Evolutionary conservation across 30 jellyfish, hydroid and myxozoan species (phyloP).

Genomic region (Nemopilema nomurai): DNA sequence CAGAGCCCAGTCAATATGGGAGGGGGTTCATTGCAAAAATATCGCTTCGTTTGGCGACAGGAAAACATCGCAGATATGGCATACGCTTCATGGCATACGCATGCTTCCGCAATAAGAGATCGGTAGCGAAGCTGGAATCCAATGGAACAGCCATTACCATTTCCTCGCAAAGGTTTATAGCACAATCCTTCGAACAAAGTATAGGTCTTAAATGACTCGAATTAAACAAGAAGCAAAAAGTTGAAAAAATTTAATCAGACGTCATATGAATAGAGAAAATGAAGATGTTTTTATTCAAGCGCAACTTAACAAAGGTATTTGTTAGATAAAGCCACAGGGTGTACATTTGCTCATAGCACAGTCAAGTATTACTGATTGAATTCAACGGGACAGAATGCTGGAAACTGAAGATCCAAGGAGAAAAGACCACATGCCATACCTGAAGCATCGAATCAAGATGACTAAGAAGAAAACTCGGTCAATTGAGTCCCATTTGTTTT

Average conservation of each 20-base stretch:
- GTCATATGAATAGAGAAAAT: not conserved
- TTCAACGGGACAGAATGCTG: slow-evolving; percentile 7
- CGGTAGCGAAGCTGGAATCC: no score
- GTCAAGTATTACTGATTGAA: not conserved
- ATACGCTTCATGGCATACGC: no score
- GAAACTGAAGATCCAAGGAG: slow-evolving; percentile 55
- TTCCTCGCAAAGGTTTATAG: no score
- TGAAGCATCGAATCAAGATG: slow-evolving; percentile 39
- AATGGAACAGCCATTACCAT: no score
- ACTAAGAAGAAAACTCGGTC: slow-evolving; percentile 21
- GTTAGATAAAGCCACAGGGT: not conserved
- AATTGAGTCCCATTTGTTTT: slow-evolving; percentile 12
- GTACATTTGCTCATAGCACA: not conserved
- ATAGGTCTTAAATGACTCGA: no score
- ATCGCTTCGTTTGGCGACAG: no score
- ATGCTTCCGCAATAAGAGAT: no score
- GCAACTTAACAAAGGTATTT: not conserved
- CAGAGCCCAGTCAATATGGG: no score
- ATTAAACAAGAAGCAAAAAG: not conserved
- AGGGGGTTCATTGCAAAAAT: no score
- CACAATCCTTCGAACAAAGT: no score
- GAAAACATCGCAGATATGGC: no score
- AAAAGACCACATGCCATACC: slow-evolving; percentile 20
- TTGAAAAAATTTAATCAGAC: not conserved
- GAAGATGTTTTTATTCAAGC: not conserved